Evolutionary conservation across 2,113 vertebrate species (phyloP).

Genomic region (Heptranchias perlo): DNA sequence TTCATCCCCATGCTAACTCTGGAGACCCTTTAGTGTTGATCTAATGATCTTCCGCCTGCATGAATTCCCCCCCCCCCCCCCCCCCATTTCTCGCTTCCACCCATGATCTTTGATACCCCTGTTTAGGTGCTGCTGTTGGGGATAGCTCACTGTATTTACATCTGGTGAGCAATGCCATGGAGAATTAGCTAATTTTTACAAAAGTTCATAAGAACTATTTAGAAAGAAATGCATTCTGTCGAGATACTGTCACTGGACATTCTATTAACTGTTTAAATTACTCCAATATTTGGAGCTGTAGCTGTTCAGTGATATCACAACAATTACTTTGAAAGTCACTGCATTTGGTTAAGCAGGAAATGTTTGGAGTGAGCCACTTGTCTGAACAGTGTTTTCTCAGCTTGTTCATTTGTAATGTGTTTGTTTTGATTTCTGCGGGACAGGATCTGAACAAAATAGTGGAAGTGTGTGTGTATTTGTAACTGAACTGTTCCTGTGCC

Average conservation of each 20-base stretch:
- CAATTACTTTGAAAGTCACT: background rate
- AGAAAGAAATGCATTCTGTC: too few relatives aligned
- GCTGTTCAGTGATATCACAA: background rate
- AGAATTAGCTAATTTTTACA: background rate
- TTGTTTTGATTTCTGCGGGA: background rate
- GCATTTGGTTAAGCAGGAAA: background rate
- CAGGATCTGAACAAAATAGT: slow-evolving; percentile 23
- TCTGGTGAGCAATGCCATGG: background rate
- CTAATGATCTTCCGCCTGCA: background rate
- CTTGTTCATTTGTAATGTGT: background rate
- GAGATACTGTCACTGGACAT: background rate
- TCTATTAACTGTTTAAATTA: background rate
- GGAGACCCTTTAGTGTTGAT: background rate
- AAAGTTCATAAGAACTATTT: background rate
- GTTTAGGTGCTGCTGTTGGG: background rate
- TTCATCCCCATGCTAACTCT: background rate
- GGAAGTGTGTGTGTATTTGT: background rate
- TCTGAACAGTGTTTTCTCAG: slow-evolving; percentile 8
- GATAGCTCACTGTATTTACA: background rate
- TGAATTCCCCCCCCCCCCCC: background rate
- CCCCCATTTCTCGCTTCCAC: too few relatives aligned
- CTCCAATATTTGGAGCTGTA: background rate
- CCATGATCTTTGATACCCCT: too few relatives aligned
- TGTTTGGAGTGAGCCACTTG: background rate
- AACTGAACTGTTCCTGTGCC: background rate